These are phyloP conservation scores for Hypolimnas misippus DNA, from an alignment of 2,888 invertebrate genomes.

Conservation along the genomic window DNA sequence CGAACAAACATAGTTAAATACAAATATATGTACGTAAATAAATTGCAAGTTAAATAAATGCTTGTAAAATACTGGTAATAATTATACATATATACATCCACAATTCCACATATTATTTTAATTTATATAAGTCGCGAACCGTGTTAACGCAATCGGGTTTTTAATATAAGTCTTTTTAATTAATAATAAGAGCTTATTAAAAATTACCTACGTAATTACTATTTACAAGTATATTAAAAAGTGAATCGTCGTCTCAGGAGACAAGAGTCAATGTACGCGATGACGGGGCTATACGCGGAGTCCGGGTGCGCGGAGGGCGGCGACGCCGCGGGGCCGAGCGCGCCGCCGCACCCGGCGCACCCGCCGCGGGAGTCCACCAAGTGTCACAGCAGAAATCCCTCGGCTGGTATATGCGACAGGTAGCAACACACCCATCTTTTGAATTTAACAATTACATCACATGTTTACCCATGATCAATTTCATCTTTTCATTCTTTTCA, in stretches of 20 bases:
- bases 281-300: conserved; percentile 93
- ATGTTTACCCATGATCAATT: too few species aligned
- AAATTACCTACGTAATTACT: too few species aligned
- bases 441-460: not conserved
- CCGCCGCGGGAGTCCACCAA: conserved; percentile 80
- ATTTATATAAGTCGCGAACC: too few species aligned
- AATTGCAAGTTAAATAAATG: too few species aligned
- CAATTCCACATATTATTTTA: too few species aligned
- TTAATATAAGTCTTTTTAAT: not conserved
- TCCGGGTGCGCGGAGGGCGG: conserved; percentile 85
- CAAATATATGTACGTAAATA: too few species aligned
- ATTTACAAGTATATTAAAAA: too few species aligned
- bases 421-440: conserved; percentile 46
- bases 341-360: conserved; percentile 67
- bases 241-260: conserved; percentile 75
- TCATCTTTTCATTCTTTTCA: conserved; percentile 43
- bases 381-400: conserved; percentile 93
- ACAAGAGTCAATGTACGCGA: conserved; percentile 95
- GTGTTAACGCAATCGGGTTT: too few species aligned
- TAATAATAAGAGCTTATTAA: not conserved
- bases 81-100: too few species aligned
- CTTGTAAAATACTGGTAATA: too few species aligned
- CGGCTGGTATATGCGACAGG: conserved; percentile 89
- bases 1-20: too few species aligned
- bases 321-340: conserved; percentile 78